A percentile compares a stretch with the other conserved stretches of the same genome.
Evolutionary conservation across 2,113 vertebrate genomes (phyloP).

Genomic region (Lamprotornis superbus): DNA sequence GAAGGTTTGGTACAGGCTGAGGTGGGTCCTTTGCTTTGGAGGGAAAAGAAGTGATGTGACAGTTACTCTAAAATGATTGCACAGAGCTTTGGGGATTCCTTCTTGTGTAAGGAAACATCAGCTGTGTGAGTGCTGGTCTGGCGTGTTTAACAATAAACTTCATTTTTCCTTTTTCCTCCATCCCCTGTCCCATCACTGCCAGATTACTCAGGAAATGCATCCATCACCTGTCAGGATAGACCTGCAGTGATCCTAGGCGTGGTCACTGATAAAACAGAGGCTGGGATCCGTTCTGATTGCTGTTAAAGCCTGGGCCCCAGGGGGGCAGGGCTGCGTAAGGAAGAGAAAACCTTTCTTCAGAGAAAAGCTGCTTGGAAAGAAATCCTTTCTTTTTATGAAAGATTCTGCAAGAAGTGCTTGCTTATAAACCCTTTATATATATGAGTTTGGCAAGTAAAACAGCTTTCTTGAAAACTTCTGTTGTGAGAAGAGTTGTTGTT

Average conservation of each 20-base stretch:
- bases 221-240: no score
- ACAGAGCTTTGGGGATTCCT: neutral
- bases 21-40: neutral
- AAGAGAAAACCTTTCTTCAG: neutral
- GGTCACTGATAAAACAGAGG: neutral
- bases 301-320: neutral
- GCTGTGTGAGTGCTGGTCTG: fast-evolving
- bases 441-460: neutral
- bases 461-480: neutral
- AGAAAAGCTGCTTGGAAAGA: neutral
- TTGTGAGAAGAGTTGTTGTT: neutral
- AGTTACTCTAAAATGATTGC: neutral
- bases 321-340: neutral
- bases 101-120: fast-evolving
- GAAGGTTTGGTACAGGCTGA: neutral
- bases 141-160: neutral
- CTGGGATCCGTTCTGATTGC: neutral
- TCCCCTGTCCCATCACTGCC: neutral
- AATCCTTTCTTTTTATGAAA: neutral
- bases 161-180: neutral
- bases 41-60: neutral
- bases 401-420: neutral
- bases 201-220: neutral
- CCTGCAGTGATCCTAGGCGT: neutral
- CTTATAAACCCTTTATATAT: neutral